Base-by-base conservation (phyloP, 1,140 invertebrate genomes). In the Achatina immaculata region DNA sequence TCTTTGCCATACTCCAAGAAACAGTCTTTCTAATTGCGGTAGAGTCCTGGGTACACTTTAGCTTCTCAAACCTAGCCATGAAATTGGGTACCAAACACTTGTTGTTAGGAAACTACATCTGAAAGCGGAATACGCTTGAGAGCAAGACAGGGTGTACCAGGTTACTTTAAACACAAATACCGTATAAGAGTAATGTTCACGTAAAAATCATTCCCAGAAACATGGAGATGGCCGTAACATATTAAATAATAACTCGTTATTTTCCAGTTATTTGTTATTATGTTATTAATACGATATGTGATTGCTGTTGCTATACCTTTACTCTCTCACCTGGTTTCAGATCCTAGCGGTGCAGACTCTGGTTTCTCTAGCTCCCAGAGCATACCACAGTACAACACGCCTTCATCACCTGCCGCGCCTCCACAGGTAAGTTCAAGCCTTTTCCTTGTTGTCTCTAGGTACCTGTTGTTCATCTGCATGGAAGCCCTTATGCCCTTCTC, bases 331-430 rank as follows among this genome's bases (percentile, higher is more conserved):
- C 34, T 69, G 7, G 4, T 69, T 69, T 38, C 62, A 78, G 76
- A 78, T 48, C 38, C 38, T 36, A 78, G 76, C 62, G 36, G 76
- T 36, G 76, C 76, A 21, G 76, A 78, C 62, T 78, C 76, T 43
- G 76, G 76, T 6, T 78, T 78, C 36, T 78, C 76, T 16, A 78
- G 76, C n/a, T 78, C 62, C 34, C 76, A 78, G 43, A 78, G 76
- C 31, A 28, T 78, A 34, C 76, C 76, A 36, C 76, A 78, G 65
- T 34, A 78, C 76, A n/a, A n/a, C n/a, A 78, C 76, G 1, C 76
- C 74, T 19, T 76, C 74, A 2, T 76, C 74, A 6, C 74, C 76
- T 1, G 58, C 76, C 19, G 40, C 58, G 16, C 76, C 76, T 4
- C 76, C 66, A 36, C 76, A 78, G 76, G 76, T 78, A 48, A 0